Base-by-base conservation (phyloP, 2,113 vertebrate species). In the Ceuthmochares aereus region DNA sequence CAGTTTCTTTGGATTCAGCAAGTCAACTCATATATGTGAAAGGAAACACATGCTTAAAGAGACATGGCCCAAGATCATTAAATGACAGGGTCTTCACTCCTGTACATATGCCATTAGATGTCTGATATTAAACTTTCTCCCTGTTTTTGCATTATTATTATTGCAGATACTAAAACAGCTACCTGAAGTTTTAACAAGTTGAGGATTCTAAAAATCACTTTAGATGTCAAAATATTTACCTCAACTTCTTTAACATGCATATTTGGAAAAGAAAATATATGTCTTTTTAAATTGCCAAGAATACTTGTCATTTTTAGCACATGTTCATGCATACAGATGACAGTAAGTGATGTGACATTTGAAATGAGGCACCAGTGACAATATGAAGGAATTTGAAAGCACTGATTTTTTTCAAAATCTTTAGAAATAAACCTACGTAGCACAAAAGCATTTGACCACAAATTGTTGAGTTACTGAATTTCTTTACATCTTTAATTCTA, bases 211-310 rank as follows among this genome's bases (percentile, higher is more conserved):
- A 43, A 85, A 72, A 55, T 54, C 3, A 54, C 49, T 45, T 85
- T 23, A n/a, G 23, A 79, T 90, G 95, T 86, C 92, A 91, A 92
- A 95, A 94, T 94, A 81, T 95, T 95, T 95, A 81, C 69, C 88
- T 52, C 4, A 77, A 52, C 87, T 88, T 86, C 42, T 89, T 81
- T 91, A 90, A 90, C 45, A 80, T 16, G 77, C 4, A 1, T 64
- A 73, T 96, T 87, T 42, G 9, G 19, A 62, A 93, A 92, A 87
- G 26, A 60, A 86, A 77, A 72, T 82, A 30, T 34, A 30, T 49
- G 32, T 88, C 74, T 77, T 78, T 58, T 81, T 93, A 90, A 66
- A 73, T 78, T 91, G 32, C 45, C 81, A 52, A 74, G 49, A 52
- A 19, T 36, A 47, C 40, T 91, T 93, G 79, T 47, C 78, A 63